Evolutionary conservation across 1,140 invertebrate genomes (phyloP).

Genomic region (Spodoptera frugiperda): DNA sequence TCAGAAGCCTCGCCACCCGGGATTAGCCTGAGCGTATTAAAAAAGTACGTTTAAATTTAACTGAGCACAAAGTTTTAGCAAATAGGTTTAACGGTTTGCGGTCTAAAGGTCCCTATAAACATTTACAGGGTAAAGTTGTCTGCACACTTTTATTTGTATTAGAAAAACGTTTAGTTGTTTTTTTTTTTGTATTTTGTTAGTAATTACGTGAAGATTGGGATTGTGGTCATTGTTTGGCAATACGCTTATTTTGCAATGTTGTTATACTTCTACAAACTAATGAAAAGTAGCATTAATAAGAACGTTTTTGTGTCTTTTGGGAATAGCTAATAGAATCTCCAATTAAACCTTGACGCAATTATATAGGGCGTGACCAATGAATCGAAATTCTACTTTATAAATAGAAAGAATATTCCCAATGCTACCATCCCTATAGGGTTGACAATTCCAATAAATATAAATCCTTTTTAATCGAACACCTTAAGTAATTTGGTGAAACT

Average conservation of each 20-base stretch:
- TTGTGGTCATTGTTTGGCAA: too few species aligned
- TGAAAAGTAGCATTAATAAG: too few species aligned
- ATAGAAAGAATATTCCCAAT: too few species aligned
- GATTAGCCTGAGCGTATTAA: conserved; percentile 39
- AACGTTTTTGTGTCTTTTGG: too few species aligned
- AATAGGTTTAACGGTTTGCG: conserved; percentile 12
- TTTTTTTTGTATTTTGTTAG: background rate
- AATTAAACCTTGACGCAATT: too few species aligned
- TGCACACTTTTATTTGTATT: background rate
- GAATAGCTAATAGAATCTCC: too few species aligned
- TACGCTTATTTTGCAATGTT: too few species aligned
- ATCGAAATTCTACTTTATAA: too few species aligned
- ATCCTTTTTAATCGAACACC: conserved; percentile 23
- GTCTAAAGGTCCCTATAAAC: conserved; percentile 16
- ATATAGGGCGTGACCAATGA: too few species aligned
- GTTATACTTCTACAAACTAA: too few species aligned
- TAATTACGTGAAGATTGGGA: too few species aligned
- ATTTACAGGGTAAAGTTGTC: background rate
- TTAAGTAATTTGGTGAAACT: conserved; percentile 7
- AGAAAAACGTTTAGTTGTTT: background rate
- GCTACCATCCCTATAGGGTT: too few species aligned
- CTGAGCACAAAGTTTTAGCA: conserved; percentile 28
- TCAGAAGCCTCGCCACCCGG: conserved; percentile 3
- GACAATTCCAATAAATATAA: background rate
- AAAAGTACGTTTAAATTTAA: conserved; percentile 41